phyloP scores from a whole-genome alignment of 2,113 vertebrate genomes.

The Macrotus californicus region DNA sequence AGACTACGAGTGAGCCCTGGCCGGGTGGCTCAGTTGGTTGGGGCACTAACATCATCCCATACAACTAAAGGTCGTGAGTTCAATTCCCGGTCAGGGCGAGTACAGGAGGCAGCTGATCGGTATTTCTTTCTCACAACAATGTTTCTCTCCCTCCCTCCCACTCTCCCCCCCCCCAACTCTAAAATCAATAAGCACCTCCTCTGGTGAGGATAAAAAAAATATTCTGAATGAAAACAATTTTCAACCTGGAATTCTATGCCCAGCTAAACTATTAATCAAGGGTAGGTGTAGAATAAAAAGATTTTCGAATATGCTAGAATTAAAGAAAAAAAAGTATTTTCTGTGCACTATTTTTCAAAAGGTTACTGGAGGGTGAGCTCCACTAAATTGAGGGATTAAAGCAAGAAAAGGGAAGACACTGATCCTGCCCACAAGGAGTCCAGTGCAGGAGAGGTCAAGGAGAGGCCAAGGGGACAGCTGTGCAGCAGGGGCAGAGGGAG shows the following conservation, averaged over 20 bases:
- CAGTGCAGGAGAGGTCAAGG: not conserved
- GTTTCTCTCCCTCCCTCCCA: no score
- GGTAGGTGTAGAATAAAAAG: not conserved
- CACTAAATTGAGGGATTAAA: not conserved
- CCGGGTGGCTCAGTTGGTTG: no score
- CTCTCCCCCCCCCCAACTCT: no score
- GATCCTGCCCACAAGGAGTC: not conserved
- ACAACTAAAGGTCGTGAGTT: no score
- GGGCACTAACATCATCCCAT: no score
- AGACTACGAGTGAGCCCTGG: not conserved
- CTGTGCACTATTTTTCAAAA: not conserved
- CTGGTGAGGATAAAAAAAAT: no score
- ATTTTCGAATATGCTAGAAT: not conserved
- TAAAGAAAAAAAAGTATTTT: not conserved
- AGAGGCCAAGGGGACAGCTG: not conserved
- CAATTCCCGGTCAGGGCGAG: no score
- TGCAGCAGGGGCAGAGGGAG: accelerated
- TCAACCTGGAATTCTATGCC: not conserved
- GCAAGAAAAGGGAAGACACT: not conserved
- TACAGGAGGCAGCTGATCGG: no score
- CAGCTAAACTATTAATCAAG: not conserved
- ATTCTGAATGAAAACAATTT: not conserved
- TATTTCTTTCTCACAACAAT: no score
- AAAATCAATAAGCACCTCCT: no score
- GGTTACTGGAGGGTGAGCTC: not conserved